Conservation (phyloP, 2,797 vertebrate species). For the Acridotheres tristis region DNA sequence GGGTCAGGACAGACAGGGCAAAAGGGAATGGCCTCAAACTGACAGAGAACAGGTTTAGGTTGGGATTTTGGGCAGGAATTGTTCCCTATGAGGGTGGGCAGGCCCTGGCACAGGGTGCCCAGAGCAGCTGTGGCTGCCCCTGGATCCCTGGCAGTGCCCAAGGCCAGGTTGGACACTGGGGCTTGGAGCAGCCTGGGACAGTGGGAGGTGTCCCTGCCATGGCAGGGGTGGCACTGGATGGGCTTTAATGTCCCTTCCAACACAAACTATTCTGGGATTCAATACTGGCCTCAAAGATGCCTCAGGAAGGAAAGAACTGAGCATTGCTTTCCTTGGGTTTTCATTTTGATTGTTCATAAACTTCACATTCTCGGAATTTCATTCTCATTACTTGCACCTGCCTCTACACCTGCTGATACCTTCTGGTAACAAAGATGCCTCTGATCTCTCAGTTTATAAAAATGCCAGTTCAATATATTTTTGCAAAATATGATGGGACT, state of each 20-base stretch:
- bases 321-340: neutral
- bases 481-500: neutral
- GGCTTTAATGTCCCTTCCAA: fast-evolving
- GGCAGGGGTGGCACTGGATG: neutral
- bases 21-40: neutral
- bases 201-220: neutral
- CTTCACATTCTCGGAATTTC: neutral
- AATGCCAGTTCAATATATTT: neutral
- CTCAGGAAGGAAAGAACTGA: neutral
- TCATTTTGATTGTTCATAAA: neutral
- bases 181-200: neutral
- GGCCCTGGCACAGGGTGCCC: neutral
- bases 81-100: fast-evolving
- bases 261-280: neutral
- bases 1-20: neutral
- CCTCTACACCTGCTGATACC: neutral
- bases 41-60: neutral
- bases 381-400: neutral
- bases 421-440: neutral
- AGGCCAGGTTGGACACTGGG: neutral
- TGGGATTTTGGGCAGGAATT: neutral
- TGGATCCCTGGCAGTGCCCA: neutral
- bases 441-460: neutral
- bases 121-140: neutral
- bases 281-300: neutral